Evolutionary conservation across 2,797 vertebrate species (phyloP).

Genomic region (Hyperoplus lanceolatus): DNA sequence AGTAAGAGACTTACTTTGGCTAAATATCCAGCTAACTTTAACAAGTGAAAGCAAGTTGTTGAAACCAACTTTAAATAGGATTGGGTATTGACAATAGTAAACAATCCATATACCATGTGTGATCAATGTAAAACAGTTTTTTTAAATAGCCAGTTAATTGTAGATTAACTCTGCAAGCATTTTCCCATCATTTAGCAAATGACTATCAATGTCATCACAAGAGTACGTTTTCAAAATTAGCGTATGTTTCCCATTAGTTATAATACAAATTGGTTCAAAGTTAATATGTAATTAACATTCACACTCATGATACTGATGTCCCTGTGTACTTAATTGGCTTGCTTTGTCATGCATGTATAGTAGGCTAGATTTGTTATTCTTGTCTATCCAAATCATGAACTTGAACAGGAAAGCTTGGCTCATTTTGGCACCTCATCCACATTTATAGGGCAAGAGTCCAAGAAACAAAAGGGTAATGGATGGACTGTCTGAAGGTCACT

Average conservation of each 20-base stretch:
- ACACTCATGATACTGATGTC: background rate
- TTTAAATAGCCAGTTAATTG: background rate
- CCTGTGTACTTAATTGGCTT: background rate
- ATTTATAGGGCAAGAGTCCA: conserved; percentile 51
- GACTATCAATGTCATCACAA: background rate
- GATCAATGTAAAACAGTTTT: background rate
- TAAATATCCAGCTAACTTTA: background rate
- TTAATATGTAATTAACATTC: conserved; percentile 9
- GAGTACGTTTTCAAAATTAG: background rate
- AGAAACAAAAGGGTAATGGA: conserved; percentile 67
- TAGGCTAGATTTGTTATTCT: background rate
- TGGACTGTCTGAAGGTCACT: conserved; percentile 76
- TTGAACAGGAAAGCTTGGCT: conserved; percentile 25
- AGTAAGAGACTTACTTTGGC: background rate
- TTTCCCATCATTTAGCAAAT: background rate
- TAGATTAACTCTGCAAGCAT: background rate
- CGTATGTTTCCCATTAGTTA: background rate
- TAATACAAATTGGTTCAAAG: background rate
- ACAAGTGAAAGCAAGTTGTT: background rate
- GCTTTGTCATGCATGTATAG: background rate
- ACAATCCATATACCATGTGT: background rate
- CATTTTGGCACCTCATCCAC: conserved; percentile 37
- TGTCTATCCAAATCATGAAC: conserved; percentile 1
- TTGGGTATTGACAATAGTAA: no score
- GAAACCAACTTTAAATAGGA: background rate